Base-by-base conservation (phyloP, 1,140 invertebrate genomes). In the Zaprionus ghesquierei region DNA sequence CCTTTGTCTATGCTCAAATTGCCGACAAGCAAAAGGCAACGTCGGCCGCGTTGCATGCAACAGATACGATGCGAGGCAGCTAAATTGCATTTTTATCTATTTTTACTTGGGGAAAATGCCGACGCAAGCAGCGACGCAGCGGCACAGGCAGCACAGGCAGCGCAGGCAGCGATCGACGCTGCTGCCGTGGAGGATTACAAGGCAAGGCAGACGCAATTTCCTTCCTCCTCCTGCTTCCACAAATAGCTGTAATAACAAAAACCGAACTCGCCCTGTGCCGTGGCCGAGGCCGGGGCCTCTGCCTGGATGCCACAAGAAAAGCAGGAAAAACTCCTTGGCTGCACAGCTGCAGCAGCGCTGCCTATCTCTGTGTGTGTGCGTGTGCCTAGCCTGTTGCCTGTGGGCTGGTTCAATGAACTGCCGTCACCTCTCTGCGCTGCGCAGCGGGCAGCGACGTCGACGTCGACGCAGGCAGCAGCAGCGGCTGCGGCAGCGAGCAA, bases 71-170 rank as follows among this genome's bases (percentile, higher is more conserved):
- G 50, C 71, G 55, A 46, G 15, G 62, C 72, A 62, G 62, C 74
- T 77, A 87, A 79, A 87, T 87, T 87, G 84, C 81, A 86, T 86
- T 86, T 86, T 86, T 81, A 86, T 86, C 81, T 87, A 87, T 87
- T 87, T 87, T 89, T 89, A 87, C 72, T 74, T 71, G 69, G 63
- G 69, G 63, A 77, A 80, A 84, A 84, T 79, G 81, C 81, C 81
- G 84, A 66, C 72, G 59, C 4, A n/a, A 23, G 25, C 49, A 29
- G 44, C 18, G n/a, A 10, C 18, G 69, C 22, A 18, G 35, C 53
- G 29, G n/a, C n/a, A n/a, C n/a, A 15, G 25, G 27, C 33, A 18
- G 46, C 54, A 22, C 29, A 31, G 49, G 66, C 50, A 41, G 59
- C 27, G 12, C 20, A 10, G 25, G 69, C 22, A 18, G 35, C 53